phyloP scores from a whole-genome alignment of 2,113 vertebrate species.

The Myiozetetes cayanensis region DNA sequence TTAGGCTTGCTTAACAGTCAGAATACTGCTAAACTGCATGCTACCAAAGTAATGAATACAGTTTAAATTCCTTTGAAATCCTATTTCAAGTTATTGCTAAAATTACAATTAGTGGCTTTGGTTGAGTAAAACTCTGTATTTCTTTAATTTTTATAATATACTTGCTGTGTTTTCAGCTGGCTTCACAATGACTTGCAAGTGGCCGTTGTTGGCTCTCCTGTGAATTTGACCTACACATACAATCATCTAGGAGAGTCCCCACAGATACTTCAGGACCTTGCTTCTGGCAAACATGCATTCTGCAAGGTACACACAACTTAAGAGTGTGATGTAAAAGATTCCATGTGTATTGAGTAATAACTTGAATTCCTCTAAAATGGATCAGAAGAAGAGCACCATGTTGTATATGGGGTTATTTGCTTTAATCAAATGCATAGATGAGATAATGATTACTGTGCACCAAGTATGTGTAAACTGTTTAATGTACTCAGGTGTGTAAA shows the following conservation, averaged over 20 bases:
- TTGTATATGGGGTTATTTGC: neutral
- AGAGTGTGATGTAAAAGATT: neutral
- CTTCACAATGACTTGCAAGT: slow-evolving; percentile 95
- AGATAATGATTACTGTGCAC: neutral
- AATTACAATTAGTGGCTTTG: neutral
- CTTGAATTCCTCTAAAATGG: neutral
- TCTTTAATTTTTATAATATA: neutral
- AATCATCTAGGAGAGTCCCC: slow-evolving; percentile 92
- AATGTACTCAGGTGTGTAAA: neutral
- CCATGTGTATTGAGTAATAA: neutral
- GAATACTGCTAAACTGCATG: neutral
- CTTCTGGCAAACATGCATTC: slow-evolving; percentile 86
- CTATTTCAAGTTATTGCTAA: neutral
- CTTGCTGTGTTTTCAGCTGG: slow-evolving; percentile 82
- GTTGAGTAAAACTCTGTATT: neutral
- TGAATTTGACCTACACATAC: slow-evolving; percentile 92
- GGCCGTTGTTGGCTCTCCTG: slow-evolving; percentile 85
- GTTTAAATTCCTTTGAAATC: neutral
- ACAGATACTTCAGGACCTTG: slow-evolving; percentile 85
- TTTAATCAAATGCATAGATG: neutral
- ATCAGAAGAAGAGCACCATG: neutral
- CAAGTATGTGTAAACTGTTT: neutral
- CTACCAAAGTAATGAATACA: neutral
- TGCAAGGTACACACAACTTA: slow-evolving; percentile 77
- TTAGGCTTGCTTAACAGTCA: neutral